Conservation (phyloP, 1,140 invertebrate genomes). For the Maconellicoccus hirsutus region DNA sequence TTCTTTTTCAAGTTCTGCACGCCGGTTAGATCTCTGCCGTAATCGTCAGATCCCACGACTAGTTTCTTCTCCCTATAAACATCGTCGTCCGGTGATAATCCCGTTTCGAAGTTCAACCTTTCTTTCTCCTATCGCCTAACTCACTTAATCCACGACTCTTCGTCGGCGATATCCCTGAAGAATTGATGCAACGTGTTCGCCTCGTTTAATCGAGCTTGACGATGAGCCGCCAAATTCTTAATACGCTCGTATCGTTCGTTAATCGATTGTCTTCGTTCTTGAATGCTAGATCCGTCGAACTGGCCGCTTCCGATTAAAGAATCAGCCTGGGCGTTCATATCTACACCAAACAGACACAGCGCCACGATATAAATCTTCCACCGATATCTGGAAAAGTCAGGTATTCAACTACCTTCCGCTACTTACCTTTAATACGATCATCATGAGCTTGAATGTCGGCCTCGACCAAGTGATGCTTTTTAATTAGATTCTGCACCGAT, state of each 20-base stretch:
- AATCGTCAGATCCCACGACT: conserved; percentile 93
- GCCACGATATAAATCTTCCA: too few relatives aligned
- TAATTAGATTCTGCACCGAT: conserved; percentile 97
- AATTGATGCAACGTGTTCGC: conserved; percentile 98
- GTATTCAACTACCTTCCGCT: neutral
- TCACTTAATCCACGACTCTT: conserved; percentile 99
- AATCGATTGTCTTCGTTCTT: conserved; percentile 83
- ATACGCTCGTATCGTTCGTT: conserved; percentile 90
- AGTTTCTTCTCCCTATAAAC: conserved; percentile 82
- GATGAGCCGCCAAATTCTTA: conserved; percentile 81
- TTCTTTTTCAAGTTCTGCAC: conserved; percentile 98
- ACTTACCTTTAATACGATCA: conserved; percentile 77
- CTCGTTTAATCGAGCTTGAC: conserved; percentile 80
- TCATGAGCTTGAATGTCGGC: conserved; percentile 93
- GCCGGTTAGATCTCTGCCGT: conserved; percentile 92
- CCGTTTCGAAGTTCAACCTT: neutral
- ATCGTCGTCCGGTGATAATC: neutral
- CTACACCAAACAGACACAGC: conserved; percentile 33
- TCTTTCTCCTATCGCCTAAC: conserved; percentile 28
- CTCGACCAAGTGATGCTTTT: conserved; percentile 97
- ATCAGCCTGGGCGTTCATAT: conserved; percentile 90
- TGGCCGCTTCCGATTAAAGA: conserved; percentile 87
- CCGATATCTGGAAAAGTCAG: too few relatives aligned
- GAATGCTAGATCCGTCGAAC: conserved; percentile 85
- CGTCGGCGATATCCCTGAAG: conserved; percentile 98